Base-by-base conservation (phyloP, 1,140 invertebrate species). In the Platorchestia sp. region DNA sequence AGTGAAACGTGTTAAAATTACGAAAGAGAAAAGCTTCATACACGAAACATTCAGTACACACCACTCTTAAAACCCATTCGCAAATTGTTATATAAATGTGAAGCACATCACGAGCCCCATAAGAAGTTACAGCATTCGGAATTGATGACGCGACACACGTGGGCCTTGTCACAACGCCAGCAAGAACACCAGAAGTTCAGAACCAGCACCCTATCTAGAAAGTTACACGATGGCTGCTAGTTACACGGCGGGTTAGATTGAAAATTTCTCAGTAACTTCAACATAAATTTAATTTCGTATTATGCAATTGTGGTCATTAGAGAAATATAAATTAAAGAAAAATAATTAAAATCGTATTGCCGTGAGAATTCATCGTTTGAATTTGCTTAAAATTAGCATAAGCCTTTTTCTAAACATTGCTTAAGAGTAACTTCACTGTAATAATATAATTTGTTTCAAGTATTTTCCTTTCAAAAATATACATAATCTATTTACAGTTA, bases 401-500 rank as follows among this genome's bases (percentile, higher is more conserved):
- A 19, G 36, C n/a, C 87, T 89, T 5, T 42, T 3, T 22, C 43
- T 89, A 0, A 89, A 89, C 87, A 89, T 44, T 41, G 41, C 87
- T 89, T 89, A 89, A 5, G 87, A 89, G 36, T 89, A 93, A 93
- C 45, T 75, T 75, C 40, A 45, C 47, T 45, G 91, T 44, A 93
- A 93, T 44, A 93, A 93, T 93, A 93, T 93, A 93, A 40, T 93
- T 93, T 47, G 41, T 16, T 93, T 93, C 0, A 45, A 27, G 36
- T 45, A 45, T 93, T 45, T 45, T 41, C 14, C 43, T 93, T 45
- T 47, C 91, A 93, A 93, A 93, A 93, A 93, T 93, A 93, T 93
- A 93, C 91, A 93, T 93, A 93, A 93, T 45, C 91, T 93, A 93
- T 93, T 93, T 93, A 93, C 91, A 93, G 44, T 93, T 47, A 40